These are phyloP conservation scores for Acanthopagrus latus DNA, from an alignment of 2,797 vertebrate species.

Conservation along the genomic window DNA sequence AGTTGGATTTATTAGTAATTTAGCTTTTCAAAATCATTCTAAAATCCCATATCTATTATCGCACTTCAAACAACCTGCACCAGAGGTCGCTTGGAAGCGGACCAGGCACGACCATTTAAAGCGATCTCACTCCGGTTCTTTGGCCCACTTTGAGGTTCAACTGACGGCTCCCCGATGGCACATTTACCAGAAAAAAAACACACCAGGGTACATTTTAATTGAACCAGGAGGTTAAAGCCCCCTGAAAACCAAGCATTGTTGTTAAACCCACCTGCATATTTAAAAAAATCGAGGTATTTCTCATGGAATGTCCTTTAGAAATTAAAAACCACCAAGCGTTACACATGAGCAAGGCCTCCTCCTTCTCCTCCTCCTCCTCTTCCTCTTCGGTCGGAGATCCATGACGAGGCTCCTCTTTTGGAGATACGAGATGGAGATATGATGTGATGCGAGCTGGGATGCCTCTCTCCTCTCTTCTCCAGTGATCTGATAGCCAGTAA, in stretches of 20 bases:
- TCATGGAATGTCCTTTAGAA: not conserved
- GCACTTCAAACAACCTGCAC: too few relatives aligned
- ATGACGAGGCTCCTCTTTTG: constrained; percentile 47
- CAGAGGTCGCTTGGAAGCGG: too few relatives aligned
- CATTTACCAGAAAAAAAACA: too few relatives aligned
- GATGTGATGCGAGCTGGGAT: constrained; percentile 57
- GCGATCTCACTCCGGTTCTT: too few relatives aligned
- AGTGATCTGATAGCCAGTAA: constrained; percentile 75
- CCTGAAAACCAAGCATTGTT: not conserved
- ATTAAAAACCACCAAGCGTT: not conserved
- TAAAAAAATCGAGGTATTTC: not conserved
- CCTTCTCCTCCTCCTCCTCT: constrained; percentile 13
- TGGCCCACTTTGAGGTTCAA: too few relatives aligned
- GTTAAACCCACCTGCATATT: not conserved
- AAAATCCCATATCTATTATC: too few relatives aligned
- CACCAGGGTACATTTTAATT: too few relatives aligned
- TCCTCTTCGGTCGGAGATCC: constrained; percentile 18
- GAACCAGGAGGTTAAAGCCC: too few relatives aligned
- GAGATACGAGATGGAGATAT: constrained; percentile 54
- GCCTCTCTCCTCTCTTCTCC: constrained; percentile 52
- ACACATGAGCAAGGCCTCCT: constrained; percentile 15
- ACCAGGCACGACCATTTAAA: too few relatives aligned
- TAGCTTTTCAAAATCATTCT: too few relatives aligned
- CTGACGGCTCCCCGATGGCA: too few relatives aligned
- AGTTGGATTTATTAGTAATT: too few relatives aligned